These are phyloP conservation scores for Tinea trinotella DNA, from an alignment of 2,888 invertebrate genomes.

Conservation along the genomic window DNA sequence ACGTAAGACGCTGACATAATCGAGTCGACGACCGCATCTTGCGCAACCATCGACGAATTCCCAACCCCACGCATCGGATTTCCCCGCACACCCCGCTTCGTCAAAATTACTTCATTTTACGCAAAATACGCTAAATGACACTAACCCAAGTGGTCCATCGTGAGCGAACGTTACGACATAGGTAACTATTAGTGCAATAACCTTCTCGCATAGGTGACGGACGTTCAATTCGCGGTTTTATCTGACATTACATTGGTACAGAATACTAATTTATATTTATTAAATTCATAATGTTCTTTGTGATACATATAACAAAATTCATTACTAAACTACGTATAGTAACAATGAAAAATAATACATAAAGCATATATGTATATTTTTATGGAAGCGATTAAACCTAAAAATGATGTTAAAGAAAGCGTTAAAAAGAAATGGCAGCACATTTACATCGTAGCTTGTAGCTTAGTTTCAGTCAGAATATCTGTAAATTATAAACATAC, in stretches of 20 bases:
- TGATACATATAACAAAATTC: too few relatives aligned
- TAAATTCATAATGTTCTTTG: neutral
- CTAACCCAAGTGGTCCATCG: conserved; percentile 52
- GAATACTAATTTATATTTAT: neutral
- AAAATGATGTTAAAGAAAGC: neutral
- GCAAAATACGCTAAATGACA: conserved; percentile 65
- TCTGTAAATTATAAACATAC: too few relatives aligned
- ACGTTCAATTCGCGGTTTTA: conserved; percentile 10
- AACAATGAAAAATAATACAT: too few relatives aligned
- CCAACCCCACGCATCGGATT: conserved; percentile 59
- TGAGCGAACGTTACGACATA: conserved; percentile 48
- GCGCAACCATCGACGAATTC: conserved; percentile 61
- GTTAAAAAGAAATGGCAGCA: neutral
- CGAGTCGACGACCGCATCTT: conserved; percentile 69
- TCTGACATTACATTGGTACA: neutral
- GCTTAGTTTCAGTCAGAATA: neutral
- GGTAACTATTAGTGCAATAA: conserved; percentile 57
- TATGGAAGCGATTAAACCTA: too few relatives aligned
- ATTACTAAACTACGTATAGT: too few relatives aligned
- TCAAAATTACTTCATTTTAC: conserved; percentile 63
- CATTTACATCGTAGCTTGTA: neutral
- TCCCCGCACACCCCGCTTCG: conserved; percentile 38
- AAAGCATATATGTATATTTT: too few relatives aligned
- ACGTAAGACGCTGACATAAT: conserved; percentile 70
- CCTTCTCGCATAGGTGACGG: conserved; percentile 33